Conservation (phyloP, 2,113 vertebrate genomes). For the Halichoeres trimaculatus region DNA sequence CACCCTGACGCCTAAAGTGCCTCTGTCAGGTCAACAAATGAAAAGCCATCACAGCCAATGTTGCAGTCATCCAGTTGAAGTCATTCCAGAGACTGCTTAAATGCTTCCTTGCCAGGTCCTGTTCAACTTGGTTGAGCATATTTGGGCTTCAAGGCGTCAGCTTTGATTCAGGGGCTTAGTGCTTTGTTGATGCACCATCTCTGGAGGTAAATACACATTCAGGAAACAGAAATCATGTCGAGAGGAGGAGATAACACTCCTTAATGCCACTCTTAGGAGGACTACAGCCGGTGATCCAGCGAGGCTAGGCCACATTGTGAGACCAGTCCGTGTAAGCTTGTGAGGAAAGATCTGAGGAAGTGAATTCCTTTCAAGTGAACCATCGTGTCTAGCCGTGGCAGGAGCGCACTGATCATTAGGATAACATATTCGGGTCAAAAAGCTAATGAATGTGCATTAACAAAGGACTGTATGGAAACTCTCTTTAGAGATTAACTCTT, state of each 20-base stretch:
- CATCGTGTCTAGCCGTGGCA: slow-evolving; percentile 46
- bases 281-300: slow-evolving; percentile 8
- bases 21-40: slow-evolving; percentile 75
- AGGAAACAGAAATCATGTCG: slow-evolving; percentile 23
- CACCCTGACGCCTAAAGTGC: slow-evolving; percentile 60
- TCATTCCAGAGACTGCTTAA: slow-evolving; percentile 55
- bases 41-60: slow-evolving; percentile 68
- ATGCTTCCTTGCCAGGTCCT: slow-evolving; percentile 55
- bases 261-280: slow-evolving; percentile 26
- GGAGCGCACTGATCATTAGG: slow-evolving; percentile 51
- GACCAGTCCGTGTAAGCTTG: slow-evolving; percentile 26
- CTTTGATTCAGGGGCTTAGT: slow-evolving; percentile 38
- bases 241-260: slow-evolving; percentile 24
- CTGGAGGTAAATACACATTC: slow-evolving; percentile 4
- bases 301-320: slow-evolving; percentile 5
- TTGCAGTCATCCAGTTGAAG: slow-evolving; percentile 61
- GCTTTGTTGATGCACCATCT: slow-evolving; percentile 24
- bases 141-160: slow-evolving; percentile 42
- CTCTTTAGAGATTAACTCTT: slow-evolving; percentile 13
- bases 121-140: slow-evolving; percentile 49
- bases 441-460: slow-evolving; percentile 69
- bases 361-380: slow-evolving; percentile 64
- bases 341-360: slow-evolving; percentile 61
- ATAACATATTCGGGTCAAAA: slow-evolving; percentile 67
- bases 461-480: slow-evolving; percentile 34